These are phyloP conservation scores for Apus apus DNA, from an alignment of 2,113 vertebrate species.

Conservation along the genomic window DNA sequence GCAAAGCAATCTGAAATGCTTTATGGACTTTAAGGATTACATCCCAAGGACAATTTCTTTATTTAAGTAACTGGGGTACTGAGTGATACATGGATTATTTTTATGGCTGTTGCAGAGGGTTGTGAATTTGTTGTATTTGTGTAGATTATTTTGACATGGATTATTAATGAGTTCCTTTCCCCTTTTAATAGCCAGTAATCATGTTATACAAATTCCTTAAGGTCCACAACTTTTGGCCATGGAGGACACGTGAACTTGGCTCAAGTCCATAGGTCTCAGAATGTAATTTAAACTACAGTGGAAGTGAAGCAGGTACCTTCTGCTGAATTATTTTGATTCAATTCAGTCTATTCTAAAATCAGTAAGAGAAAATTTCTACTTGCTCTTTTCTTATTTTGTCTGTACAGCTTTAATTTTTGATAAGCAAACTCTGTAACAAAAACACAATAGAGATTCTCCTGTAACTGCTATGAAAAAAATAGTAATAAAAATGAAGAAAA, in stretches of 20 bases:
- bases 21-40: not conserved
- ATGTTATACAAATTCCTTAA: not conserved
- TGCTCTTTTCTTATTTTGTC: not conserved
- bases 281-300: not conserved
- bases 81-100: not conserved
- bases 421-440: not conserved
- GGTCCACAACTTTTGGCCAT: not conserved
- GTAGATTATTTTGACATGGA: not conserved
- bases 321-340: not conserved
- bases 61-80: not conserved
- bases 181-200: not conserved
- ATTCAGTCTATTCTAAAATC: not conserved
- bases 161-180: not conserved
- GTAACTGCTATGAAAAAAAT: not conserved
- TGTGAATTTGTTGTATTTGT: conserved; percentile 42
- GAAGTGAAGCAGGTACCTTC: not conserved
- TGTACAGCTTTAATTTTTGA: not conserved
- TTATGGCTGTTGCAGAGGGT: not conserved
- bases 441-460: not conserved
- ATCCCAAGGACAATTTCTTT: conserved; percentile 5
- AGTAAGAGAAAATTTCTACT: not conserved
- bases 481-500: not conserved
- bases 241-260: not conserved
- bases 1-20: not conserved
- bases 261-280: not conserved